Evolutionary conservation across 2,888 invertebrate genomes (phyloP).

Genomic region (Mactromeris polynyma): DNA sequence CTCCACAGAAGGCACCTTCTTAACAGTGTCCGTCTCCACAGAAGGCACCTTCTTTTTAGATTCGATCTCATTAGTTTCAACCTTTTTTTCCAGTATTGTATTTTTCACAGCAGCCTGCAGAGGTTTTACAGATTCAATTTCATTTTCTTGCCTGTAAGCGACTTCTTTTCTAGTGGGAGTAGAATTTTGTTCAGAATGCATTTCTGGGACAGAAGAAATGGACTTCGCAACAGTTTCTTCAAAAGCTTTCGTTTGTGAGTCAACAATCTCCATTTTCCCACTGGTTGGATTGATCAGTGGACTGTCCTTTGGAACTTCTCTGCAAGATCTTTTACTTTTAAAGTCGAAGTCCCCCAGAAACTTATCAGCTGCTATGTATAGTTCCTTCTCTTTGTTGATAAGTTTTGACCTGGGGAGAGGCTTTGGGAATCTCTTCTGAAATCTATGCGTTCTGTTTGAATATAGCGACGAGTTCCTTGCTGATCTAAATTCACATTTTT

Average conservation of each 20-base stretch:
- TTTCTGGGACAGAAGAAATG: background rate
- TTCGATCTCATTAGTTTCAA: background rate
- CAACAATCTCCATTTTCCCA: conserved; percentile 16
- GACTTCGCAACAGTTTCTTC: background rate
- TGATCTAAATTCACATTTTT: background rate
- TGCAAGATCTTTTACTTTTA: conserved; percentile 39
- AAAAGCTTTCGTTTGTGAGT: background rate
- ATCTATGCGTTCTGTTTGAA: conserved; percentile 20
- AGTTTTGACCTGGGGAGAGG: conserved; percentile 37
- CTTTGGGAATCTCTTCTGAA: conserved; percentile 44
- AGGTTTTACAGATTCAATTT: background rate
- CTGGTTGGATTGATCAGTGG: background rate
- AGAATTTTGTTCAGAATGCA: background rate
- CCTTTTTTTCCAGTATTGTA: background rate
- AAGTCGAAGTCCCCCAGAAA: conserved; percentile 46
- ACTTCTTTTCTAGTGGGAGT: background rate
- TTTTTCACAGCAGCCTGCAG: background rate
- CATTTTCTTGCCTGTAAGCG: background rate
- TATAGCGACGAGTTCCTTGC: background rate
- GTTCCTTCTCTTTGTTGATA: background rate
- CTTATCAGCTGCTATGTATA: conserved; percentile 41
- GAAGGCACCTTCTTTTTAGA: background rate
- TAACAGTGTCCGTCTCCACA: background rate
- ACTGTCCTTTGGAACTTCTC: background rate
- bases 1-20: background rate